A percentile compares a stretch with the other conserved stretches of the same genome.
Evolutionary conservation across 2,888 invertebrate genomes (phyloP).

Genomic region (Scelioninae gen. 1): DNA sequence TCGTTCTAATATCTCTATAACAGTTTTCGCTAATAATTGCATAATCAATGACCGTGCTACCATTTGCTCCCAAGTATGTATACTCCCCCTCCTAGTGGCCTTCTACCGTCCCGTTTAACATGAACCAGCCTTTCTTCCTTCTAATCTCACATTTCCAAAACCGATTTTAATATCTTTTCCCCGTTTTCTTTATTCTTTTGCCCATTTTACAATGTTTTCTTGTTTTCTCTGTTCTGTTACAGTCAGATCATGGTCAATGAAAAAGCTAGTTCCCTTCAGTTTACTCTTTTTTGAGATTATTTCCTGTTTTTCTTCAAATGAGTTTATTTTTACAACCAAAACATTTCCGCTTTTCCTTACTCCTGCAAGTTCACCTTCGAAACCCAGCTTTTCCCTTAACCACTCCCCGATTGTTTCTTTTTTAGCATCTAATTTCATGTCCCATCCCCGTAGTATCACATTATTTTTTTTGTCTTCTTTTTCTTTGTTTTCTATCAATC

Average conservation of each 20-base stretch:
- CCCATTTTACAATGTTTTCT: conserved; percentile 5
- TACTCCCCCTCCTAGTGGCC: too few species aligned
- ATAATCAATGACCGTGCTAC: too few species aligned
- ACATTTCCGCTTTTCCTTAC: conserved; percentile 2
- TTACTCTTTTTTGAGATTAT: conserved; percentile 7
- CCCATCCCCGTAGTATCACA: conserved; percentile 1
- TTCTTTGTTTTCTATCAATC: conserved; percentile 2
- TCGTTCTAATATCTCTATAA: too few species aligned
- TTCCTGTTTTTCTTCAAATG: conserved; percentile 2
- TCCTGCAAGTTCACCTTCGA: not conserved
- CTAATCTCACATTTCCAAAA: not conserved
- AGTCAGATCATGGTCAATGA: conserved; percentile 17
- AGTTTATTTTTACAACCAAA: not conserved
- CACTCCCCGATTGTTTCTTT: not conserved
- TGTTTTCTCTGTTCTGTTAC: conserved; percentile 4
- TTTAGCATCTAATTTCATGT: not conserved
- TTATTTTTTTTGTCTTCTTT: conserved; percentile 13
- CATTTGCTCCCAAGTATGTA: too few species aligned
- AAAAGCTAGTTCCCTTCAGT: not conserved
- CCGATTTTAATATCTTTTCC: conserved; percentile 1
- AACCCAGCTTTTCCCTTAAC: not conserved
- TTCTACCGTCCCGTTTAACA: too few species aligned
- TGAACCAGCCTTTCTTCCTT: too few species aligned
- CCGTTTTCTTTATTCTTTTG: conserved; percentile 6
- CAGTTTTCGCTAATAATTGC: too few species aligned